Base-by-base conservation (phyloP, 2,113 vertebrate species). In the Fregetta grallaria region DNA sequence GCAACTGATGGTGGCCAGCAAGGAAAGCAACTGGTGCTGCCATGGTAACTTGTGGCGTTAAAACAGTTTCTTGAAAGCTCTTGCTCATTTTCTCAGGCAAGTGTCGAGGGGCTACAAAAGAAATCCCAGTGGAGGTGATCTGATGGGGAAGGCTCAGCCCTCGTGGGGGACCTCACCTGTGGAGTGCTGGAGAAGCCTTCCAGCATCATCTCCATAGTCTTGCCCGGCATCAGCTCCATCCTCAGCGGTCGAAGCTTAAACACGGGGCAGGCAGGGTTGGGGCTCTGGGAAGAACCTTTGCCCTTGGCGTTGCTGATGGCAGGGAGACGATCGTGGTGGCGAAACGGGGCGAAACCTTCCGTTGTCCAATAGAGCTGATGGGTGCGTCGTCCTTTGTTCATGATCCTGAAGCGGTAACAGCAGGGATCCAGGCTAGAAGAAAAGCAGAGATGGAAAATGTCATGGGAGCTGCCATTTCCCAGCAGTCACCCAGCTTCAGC, bases 301-400 rank as follows among this genome's bases (percentile, higher is more conserved):
- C 22, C 21, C 42, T 92, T 95, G 23, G 42, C 14, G 9, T 13
- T 32, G 26, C n/a, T 58, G 52, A 65, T 4, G 13, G 42, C 56
- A 45, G 74, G 84, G 34, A 78, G 50, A 29, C 49, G 96, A 34
- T 40, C 50, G 25, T 15, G 71, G 49, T 89, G 95, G 26, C 91
- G 77, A 45, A 95, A 94, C 0, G 86, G 72, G 27, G 44, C 13
- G 27, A 97, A 98, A 29, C 94, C 96, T 36, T 98, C 97, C 0
- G 76, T 98, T 38, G 93, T 96, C 99, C 99, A 99, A 92, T 96
- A 98, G 17, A 99, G 92, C 72, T 95, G 97, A 58, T 99, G 98
- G 20, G 77, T 75, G 6, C 97, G 97, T 5, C 95, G 95, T 7
- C 99, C 99, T 17, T 56, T 89, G 86, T 99, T 99, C 6, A 96